A percentile compares a stretch with the other conserved stretches of the same genome.
phyloP scores from a whole-genome alignment of 2,888 invertebrate species.

The Leptinotarsa tumamoca region DNA sequence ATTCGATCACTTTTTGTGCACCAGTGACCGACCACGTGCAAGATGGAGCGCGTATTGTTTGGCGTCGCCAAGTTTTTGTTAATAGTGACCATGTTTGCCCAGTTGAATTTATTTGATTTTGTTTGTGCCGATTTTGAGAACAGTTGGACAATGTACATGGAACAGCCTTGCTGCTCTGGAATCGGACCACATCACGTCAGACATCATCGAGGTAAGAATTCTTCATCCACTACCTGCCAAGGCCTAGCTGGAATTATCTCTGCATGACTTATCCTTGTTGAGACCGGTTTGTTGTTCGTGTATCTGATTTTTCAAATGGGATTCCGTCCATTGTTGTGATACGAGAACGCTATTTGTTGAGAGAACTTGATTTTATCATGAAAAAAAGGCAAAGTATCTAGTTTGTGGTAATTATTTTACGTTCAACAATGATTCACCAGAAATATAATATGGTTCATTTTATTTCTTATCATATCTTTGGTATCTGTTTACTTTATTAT shows the following conservation, averaged over 20 bases:
- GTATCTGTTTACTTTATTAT: no score
- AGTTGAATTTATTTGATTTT: slow-evolving; percentile 51
- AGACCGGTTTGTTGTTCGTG: slow-evolving; percentile 33
- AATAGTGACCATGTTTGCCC: slow-evolving; percentile 54
- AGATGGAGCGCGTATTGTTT: slow-evolving; percentile 47
- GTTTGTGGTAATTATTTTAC: background rate
- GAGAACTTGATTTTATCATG: background rate
- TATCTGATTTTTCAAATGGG: slow-evolving; percentile 21
- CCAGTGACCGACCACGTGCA: slow-evolving; percentile 54
- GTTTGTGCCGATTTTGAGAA: slow-evolving; percentile 70
- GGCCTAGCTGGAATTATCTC: slow-evolving; percentile 22
- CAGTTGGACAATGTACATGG: slow-evolving; percentile 76
- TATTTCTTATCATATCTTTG: no score
- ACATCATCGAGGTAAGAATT: slow-evolving; percentile 72
- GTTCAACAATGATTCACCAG: no score
- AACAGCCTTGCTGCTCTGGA: slow-evolving; percentile 75
- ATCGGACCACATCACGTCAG: slow-evolving; percentile 71
- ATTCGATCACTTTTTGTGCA: slow-evolving; percentile 32
- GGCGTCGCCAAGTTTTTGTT: slow-evolving; percentile 51
- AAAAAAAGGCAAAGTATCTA: background rate
- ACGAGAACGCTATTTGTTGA: background rate
- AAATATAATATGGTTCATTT: no score
- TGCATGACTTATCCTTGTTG: slow-evolving; percentile 26
- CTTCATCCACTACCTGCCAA: slow-evolving; percentile 1
- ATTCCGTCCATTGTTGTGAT: slow-evolving; percentile 25